phyloP scores from a whole-genome alignment of 2,113 vertebrate genomes.

The Nestor notabilis region DNA sequence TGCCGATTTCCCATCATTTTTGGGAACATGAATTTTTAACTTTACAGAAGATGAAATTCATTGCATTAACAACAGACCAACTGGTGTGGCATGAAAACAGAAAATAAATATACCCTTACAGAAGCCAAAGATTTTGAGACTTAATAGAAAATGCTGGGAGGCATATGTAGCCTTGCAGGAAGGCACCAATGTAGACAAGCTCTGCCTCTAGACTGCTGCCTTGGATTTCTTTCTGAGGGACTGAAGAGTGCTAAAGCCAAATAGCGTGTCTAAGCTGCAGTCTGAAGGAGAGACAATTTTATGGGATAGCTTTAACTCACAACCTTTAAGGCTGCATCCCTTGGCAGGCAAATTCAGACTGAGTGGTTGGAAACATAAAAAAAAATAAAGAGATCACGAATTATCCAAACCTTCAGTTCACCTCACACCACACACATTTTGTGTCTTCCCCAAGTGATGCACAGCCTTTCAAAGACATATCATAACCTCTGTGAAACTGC shows the following conservation, averaged over 20 bases:
- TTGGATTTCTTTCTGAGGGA: background rate
- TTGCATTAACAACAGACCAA: background rate
- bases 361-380: background rate
- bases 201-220: background rate
- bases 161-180: background rate
- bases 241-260: background rate
- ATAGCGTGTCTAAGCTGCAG: rapidly evolving
- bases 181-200: background rate
- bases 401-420: background rate
- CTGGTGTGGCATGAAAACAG: background rate
- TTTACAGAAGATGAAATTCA: background rate
- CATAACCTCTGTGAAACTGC: background rate
- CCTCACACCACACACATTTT: background rate
- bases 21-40: background rate
- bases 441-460: background rate
- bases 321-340: background rate
- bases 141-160: background rate
- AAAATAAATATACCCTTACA: background rate
- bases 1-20: background rate
- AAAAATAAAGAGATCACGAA: rapidly evolving
- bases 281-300: background rate
- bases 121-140: background rate
- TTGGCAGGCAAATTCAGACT: background rate
- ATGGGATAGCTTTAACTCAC: background rate
- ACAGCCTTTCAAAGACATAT: background rate